Conservation (phyloP, 2,888 invertebrate species). For the Rhyacophila evoluta region DNA sequence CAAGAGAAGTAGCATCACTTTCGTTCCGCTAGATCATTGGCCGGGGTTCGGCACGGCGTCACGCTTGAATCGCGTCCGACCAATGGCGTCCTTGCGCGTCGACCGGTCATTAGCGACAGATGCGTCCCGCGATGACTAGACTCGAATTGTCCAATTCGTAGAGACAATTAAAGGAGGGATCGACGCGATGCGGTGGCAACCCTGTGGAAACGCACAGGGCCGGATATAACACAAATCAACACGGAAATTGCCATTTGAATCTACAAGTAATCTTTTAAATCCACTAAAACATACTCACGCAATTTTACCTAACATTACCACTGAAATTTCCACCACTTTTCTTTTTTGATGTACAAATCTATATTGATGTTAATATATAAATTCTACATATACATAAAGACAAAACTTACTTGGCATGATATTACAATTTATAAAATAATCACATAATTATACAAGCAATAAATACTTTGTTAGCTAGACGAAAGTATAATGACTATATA, state of each 20-base stretch:
- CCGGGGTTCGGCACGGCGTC: slow-evolving; percentile 25
- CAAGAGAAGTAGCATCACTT: slow-evolving; percentile 34
- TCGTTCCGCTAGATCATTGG: slow-evolving; percentile 49
- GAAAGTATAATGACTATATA: no score
- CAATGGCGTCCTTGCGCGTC: slow-evolving; percentile 44
- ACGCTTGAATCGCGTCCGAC: slow-evolving; percentile 30
- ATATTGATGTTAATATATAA: no score
- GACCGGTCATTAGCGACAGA: slow-evolving; percentile 50
- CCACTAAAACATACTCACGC: no score
- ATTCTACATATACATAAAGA: no score
- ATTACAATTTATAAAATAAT: no score
- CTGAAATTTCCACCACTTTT: no score
- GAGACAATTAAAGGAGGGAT: slow-evolving; percentile 42
- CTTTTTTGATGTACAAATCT: no score
- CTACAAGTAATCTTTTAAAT: no score
- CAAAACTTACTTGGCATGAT: no score
- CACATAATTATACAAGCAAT: no score
- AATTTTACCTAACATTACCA: no score
- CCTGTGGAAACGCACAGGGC: slow-evolving; percentile 10
- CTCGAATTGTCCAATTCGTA: slow-evolving; percentile 46
- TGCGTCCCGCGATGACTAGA: slow-evolving; percentile 43
- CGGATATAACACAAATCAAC: not conserved
- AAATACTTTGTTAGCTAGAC: no score
- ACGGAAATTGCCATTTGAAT: not conserved
- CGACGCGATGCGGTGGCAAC: slow-evolving; percentile 23